Evolutionary conservation across 35 echinoderm and acorn worm genomes (phyloP).

Genomic region (Heliocidaris tuberculata): DNA sequence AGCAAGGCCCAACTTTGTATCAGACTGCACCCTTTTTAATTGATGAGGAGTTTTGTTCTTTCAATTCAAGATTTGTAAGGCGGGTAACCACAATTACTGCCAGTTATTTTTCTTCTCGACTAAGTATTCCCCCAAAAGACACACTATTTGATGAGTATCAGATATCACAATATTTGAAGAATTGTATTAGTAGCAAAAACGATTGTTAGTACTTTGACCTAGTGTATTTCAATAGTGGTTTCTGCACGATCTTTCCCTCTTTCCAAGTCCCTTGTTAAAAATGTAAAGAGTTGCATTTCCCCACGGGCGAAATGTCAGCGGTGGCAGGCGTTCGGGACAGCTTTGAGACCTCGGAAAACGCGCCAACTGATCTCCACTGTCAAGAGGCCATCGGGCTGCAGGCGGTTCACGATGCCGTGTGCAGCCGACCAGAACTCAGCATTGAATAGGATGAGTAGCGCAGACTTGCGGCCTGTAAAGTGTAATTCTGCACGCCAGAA

Average conservation of each 20-base stretch:
- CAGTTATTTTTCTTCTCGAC: neutral
- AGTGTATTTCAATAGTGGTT: conserved; percentile 3
- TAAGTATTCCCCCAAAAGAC: neutral
- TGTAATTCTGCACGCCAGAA: conserved; percentile 9
- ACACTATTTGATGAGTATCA: neutral
- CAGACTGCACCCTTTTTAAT: conserved; percentile 1
- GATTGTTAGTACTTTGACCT: conserved; percentile 36
- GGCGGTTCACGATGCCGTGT: neutral
- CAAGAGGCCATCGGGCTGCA: neutral
- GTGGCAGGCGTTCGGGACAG: neutral
- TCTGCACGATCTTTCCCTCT: conserved; percentile 35
- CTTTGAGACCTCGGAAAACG: neutral
- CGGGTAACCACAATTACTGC: conserved; percentile 9
- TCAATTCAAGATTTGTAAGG: neutral
- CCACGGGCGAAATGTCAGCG: conserved; percentile 17
- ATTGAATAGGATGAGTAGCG: neutral
- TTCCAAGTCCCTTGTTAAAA: conserved; percentile 18
- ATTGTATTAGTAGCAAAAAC: neutral
- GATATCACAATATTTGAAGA: conserved; percentile 18
- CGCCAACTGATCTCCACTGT: neutral
- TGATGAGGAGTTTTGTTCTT: conserved; percentile 11
- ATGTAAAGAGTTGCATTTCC: conserved; percentile 25
- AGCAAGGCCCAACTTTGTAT: neutral
- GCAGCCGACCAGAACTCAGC: neutral
- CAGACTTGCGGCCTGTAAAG: neutral